Evolutionary conservation across 2,888 invertebrate genomes (phyloP).

Genomic region (Seira musarum): DNA sequence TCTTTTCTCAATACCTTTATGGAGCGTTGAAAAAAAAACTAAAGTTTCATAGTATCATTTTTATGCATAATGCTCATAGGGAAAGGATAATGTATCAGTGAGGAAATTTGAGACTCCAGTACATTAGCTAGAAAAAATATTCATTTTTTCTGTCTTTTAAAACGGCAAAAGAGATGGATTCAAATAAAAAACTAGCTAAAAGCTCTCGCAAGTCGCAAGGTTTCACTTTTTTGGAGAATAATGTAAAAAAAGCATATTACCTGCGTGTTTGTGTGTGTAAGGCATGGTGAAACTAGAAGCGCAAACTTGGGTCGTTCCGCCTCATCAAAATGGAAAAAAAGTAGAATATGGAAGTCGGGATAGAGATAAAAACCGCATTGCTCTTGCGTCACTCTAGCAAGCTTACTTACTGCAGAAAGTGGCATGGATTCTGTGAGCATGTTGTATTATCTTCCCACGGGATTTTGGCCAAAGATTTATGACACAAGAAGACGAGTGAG

Average conservation of each 20-base stretch:
- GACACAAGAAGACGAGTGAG: not conserved
- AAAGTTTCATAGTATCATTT: conserved; percentile 45
- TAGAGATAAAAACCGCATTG: not conserved
- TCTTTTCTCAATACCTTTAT: conserved; percentile 20
- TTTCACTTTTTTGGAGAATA: not conserved
- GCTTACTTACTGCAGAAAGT: not conserved
- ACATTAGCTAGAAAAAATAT: conserved; percentile 55
- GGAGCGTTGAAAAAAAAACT: conserved; percentile 11
- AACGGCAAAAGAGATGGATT: not conserved
- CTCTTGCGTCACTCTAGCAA: not conserved
- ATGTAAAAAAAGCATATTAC: not conserved
- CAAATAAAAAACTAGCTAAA: not conserved
- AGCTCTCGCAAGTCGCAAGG: not conserved
- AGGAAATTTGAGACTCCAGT: conserved; percentile 51
- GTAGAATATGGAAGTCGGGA: not conserved
- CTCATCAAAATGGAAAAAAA: not conserved
- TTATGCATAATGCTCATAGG: conserved; percentile 52
- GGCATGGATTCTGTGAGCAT: not conserved
- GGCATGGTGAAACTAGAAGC: not conserved
- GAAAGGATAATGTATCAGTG: conserved; percentile 54
- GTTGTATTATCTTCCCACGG: not conserved
- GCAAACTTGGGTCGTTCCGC: not conserved
- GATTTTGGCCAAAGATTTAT: not conserved
- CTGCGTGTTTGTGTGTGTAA: not conserved
- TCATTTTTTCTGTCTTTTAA: conserved; percentile 16